Evolutionary conservation across 2,888 invertebrate species (phyloP).

Genomic region (Pilophorus perplexus): DNA sequence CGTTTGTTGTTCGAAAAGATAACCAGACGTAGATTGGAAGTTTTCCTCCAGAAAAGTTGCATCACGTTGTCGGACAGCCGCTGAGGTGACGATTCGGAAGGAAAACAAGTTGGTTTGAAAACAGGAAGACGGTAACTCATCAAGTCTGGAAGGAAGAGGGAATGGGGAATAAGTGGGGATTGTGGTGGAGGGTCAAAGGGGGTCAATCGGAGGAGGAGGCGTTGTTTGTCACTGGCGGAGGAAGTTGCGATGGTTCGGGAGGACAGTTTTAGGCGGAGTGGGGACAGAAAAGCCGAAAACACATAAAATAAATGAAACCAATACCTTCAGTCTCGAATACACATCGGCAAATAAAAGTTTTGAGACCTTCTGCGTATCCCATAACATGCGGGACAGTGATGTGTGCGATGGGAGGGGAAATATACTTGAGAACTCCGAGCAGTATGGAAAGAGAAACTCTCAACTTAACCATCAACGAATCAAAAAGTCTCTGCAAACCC

Average conservation of each 20-base stretch:
- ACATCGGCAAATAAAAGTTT: constrained; percentile 31
- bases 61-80: too few species aligned
- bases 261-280: constrained; percentile 8
- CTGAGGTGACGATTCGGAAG: constrained; percentile 22
- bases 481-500: constrained; percentile 19
- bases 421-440: constrained; percentile 16
- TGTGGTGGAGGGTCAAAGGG: too few species aligned
- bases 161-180: neutral
- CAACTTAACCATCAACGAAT: constrained; percentile 30
- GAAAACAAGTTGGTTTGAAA: constrained; percentile 23
- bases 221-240: constrained; percentile 25
- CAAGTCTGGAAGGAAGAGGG: neutral
- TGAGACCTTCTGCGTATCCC: constrained; percentile 4
- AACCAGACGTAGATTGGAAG: constrained; percentile 5
- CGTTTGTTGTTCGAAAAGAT: constrained; percentile 9
- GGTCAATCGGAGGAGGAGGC: neutral
- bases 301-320: constrained; percentile 40
- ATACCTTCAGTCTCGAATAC: constrained; percentile 20
- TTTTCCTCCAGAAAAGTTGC: neutral
- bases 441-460: too few species aligned
- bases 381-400: neutral
- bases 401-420: constrained; percentile 14
- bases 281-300: constrained; percentile 37
- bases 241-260: neutral
- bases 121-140: constrained; percentile 34